phyloP scores from a whole-genome alignment of 2,888 invertebrate species.

The Cryptocephalus primarius region DNA sequence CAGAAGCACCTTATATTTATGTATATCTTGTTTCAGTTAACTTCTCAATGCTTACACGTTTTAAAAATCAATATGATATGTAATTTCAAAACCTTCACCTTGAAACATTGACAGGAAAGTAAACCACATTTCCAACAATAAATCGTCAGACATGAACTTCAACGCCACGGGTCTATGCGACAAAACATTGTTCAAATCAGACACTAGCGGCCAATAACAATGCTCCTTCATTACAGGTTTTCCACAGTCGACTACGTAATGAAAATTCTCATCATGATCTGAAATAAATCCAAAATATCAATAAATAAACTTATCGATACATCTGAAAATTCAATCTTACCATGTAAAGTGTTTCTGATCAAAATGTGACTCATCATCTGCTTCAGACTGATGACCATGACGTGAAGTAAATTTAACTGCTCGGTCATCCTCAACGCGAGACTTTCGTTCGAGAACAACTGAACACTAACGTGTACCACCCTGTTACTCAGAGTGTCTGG shows the following conservation, averaged over 20 bases:
- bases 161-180: constrained; percentile 87
- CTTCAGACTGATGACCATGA: constrained; percentile 83
- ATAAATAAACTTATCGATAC: not conserved
- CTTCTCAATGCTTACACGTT: not conserved
- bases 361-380: constrained; percentile 91
- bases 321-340: constrained; percentile 36
- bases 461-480: constrained; percentile 95
- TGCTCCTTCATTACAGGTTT: constrained; percentile 92
- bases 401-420: constrained; percentile 78
- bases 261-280: constrained; percentile 70
- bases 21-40: too few relatives aligned
- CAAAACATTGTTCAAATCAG: constrained; percentile 91
- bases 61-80: not conserved
- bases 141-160: constrained; percentile 78
- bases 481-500: constrained; percentile 89
- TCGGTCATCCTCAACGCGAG: constrained; percentile 86
- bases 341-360: constrained; percentile 76
- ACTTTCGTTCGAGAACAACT: constrained; percentile 89
- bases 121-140: constrained; percentile 93
- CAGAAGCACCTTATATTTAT: too few relatives aligned
- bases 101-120: constrained; percentile 89
- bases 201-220: constrained; percentile 96
- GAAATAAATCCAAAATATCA: constrained; percentile 16
- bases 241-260: constrained; percentile 87
- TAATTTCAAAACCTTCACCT: constrained; percentile 44